Evolutionary conservation across 2,113 vertebrate genomes (phyloP).

Genomic region (Oenanthe melanoleuca): DNA sequence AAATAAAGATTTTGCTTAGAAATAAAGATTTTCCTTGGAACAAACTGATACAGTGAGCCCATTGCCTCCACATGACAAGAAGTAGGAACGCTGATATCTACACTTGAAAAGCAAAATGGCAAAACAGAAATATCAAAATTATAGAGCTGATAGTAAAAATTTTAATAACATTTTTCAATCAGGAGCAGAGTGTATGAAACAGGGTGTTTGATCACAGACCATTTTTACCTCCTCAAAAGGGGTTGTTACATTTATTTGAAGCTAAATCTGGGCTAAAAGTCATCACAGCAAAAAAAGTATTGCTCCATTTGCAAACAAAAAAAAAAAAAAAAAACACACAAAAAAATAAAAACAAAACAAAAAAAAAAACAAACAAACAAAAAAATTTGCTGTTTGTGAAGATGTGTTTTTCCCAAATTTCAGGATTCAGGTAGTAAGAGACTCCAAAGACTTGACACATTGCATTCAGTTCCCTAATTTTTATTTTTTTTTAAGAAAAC

Average conservation of each 20-base stretch:
- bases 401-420: not conserved
- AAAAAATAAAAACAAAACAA: too few species aligned
- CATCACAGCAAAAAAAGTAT: not conserved
- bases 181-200: not conserved
- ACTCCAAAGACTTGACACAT: not conserved
- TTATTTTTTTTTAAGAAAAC: not conserved
- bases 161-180: not conserved
- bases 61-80: not conserved
- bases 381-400: not conserved
- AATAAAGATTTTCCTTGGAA: not conserved
- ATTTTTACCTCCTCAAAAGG: not conserved
- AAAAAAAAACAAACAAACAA: too few species aligned
- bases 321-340: not conserved
- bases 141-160: not conserved
- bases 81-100: not conserved
- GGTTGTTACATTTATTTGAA: not conserved
- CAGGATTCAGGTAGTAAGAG: not conserved
- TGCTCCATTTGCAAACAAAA: not conserved
- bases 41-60: not conserved
- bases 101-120: not conserved
- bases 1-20: not conserved
- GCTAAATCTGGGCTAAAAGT: not conserved
- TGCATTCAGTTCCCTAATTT: not conserved
- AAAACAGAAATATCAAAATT: not conserved
- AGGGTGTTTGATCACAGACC: not conserved